Percentiles rank a stretch among this genome's conserved stretches.
phyloP scores from a whole-genome alignment of 2,797 vertebrate species.

The Sebastes reedi region DNA sequence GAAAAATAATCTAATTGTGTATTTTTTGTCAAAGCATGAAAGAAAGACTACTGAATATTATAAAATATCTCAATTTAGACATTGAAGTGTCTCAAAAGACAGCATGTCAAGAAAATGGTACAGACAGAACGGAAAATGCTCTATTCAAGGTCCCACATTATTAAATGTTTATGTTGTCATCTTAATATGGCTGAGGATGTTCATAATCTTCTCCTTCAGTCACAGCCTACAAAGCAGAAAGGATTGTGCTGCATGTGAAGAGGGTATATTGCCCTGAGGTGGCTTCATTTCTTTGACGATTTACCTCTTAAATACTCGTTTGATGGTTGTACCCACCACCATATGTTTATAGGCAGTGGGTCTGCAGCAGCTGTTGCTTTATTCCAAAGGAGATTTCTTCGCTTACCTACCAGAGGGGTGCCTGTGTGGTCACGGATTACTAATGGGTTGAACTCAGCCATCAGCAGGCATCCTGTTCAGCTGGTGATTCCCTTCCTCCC shows the following conservation, averaged over 20 bases:
- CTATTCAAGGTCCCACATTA: not conserved
- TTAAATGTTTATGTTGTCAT: constrained; percentile 11
- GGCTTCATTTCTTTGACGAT: constrained; percentile 26
- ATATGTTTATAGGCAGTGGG: constrained; percentile 15
- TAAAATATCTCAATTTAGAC: not conserved
- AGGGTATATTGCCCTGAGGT: constrained; percentile 1
- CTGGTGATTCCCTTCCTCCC: not conserved
- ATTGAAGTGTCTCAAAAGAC: not conserved
- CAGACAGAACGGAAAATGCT: constrained; percentile 6
- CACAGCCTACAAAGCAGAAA: not conserved
- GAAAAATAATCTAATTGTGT: not conserved
- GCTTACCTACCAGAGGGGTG: not conserved
- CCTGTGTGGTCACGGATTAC: constrained; percentile 25
- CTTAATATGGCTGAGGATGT: not conserved
- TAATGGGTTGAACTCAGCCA: constrained; percentile 28
- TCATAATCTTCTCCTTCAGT: constrained; percentile 5
- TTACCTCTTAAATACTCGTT: constrained; percentile 16
- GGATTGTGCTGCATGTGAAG: not conserved
- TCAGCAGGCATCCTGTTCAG: not conserved
- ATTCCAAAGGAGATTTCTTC: constrained; percentile 13
- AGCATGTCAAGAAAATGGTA: not conserved
- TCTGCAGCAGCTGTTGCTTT: constrained; percentile 16
- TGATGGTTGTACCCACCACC: not conserved
- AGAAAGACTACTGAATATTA: not conserved
- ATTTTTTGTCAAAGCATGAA: not conserved